Evolutionary conservation across 2,888 invertebrate genomes (phyloP), one percentile per base, ranked within the genome.

Genomic region (Opisthograptis luteolata): DNA sequence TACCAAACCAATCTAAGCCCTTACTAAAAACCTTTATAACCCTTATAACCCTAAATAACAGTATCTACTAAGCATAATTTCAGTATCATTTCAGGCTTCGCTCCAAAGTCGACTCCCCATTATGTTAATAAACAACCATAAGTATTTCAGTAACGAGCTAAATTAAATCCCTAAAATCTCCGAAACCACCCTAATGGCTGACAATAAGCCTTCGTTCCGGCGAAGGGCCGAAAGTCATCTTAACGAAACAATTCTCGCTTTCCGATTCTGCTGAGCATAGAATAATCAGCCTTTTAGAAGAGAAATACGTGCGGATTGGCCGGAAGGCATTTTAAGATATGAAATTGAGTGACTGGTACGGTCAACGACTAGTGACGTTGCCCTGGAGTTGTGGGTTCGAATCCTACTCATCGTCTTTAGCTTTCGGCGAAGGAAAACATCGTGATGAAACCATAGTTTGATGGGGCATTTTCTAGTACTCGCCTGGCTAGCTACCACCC

Each of bases 191-290:
- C 14, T 51, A 55, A 53, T 48, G 47, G 44, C 51, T 43, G 51
- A 32, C 44, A 41, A 44, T 55, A 50, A 55, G 49, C 55, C 44
- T 45, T 31, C 37, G 31, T 32, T 37, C 30, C 13, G 6, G 12
- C 17, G 35, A 28, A 25, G 25, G 19, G 47, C 24, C 32, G 12
- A 43, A 43, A 46, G 49, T 46, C 47, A 31, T 46, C 50, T 47
- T 37, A 51, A 36, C 47, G 42, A 47, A 47, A 51, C 55, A 50
- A 36, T 43, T 45, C 34, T 36, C 35, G 47, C 52, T 17, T 14
- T 30, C 15, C n/a, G 5, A 12, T 34, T 20, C 7, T 20, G 3
- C 20, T 10, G 28, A 14, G 5, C 12, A 6, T 12, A 12, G 35
- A 24, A 5, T 8, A 35, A 19, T 10, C 0, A 28, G 17, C 10